Evolutionary conservation across 2,888 invertebrate species (phyloP).

Genomic region (Caenorhabditis wallacei): DNA sequence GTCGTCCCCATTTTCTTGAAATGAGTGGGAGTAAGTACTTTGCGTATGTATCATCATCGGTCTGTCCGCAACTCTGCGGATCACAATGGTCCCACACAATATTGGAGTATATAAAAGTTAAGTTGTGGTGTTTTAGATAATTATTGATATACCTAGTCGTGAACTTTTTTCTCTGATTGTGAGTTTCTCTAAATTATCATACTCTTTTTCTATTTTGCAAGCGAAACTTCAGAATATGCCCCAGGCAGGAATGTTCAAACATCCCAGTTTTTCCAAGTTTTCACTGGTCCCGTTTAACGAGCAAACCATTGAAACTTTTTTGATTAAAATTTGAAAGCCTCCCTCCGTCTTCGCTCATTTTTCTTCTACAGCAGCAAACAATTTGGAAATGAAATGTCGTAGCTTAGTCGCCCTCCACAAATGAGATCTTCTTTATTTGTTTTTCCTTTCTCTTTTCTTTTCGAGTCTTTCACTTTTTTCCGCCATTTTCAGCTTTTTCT

Average conservation of each 20-base stretch:
- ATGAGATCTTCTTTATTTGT: conserved; percentile 35
- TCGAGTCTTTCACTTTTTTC: neutral
- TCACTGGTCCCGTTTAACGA: neutral
- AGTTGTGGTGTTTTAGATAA: neutral
- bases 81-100: conserved; percentile 9
- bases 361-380: conserved; percentile 31
- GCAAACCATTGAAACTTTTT: conserved; percentile 9
- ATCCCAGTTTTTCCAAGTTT: neutral
- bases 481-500: conserved; percentile 23
- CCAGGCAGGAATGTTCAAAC: too few species aligned
- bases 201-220: too few species aligned
- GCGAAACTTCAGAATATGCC: too few species aligned
- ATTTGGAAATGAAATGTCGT: conserved; percentile 42
- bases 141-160: too few species aligned
- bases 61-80: neutral
- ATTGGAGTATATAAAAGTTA: conserved; percentile 2
- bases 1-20: neutral
- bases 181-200: neutral
- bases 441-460: conserved; percentile 2
- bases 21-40: conserved; percentile 61
- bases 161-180: neutral
- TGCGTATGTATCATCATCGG: conserved; percentile 3
- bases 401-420: neutral
- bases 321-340: conserved; percentile 27
- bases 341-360: too few species aligned